Evolutionary conservation across 2,888 invertebrate species (phyloP).

Genomic region (Ceriagrion tenellum): DNA sequence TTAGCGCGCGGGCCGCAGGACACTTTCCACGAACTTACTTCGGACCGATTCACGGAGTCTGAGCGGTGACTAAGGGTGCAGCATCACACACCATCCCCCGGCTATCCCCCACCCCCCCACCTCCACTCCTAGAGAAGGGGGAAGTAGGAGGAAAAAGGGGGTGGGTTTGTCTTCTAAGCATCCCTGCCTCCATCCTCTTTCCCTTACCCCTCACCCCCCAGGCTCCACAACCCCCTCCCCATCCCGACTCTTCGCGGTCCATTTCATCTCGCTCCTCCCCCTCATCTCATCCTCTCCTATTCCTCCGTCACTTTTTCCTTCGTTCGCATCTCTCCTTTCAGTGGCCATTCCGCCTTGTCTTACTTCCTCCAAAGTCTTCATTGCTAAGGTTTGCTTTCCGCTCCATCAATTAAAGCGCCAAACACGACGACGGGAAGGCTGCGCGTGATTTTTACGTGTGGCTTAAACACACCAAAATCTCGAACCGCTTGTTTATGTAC

Average conservation of each 20-base stretch:
- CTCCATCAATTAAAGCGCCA: no score
- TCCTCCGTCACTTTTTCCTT: background rate
- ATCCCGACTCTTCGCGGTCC: background rate
- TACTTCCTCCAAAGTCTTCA: no score
- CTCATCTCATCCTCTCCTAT: background rate
- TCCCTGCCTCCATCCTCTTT: background rate
- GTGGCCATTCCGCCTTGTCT: background rate
- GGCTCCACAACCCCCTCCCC: no score
- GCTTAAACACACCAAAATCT: no score
- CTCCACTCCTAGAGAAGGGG: background rate
- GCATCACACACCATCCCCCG: background rate
- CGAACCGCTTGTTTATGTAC: no score
- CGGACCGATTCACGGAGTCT: background rate
- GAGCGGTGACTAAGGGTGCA: constrained; percentile 13
- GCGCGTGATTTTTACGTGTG: no score
- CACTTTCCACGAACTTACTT: constrained; percentile 3
- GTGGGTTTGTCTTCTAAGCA: constrained; percentile 22
- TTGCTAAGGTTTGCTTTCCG: no score
- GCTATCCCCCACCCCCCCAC: background rate
- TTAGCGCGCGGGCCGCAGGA: background rate
- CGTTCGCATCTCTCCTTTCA: background rate
- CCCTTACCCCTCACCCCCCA: background rate
- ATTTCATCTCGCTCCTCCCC: background rate
- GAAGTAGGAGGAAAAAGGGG: background rate
- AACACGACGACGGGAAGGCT: no score